These are phyloP conservation scores for Gymnocypris eckloni DNA, from an alignment of 2,797 vertebrate species.

Conservation along the genomic window DNA sequence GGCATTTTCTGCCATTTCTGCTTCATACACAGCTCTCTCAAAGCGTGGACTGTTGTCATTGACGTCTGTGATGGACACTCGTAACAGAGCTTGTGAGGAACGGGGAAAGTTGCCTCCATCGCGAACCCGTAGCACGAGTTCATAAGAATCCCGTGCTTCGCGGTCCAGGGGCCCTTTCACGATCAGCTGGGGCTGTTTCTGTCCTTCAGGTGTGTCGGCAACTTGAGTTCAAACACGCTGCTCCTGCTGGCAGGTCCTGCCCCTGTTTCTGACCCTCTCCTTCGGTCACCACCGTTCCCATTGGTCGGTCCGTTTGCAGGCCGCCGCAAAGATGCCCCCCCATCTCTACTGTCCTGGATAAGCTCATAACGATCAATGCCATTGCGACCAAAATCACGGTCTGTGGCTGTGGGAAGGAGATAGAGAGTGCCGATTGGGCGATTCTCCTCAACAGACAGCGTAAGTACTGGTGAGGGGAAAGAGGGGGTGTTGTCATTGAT, in stretches of 20 bases:
- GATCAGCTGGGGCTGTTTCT: conserved; percentile 96
- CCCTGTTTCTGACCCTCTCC: conserved; percentile 73
- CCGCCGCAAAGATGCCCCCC: conserved; percentile 63
- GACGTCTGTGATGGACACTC: conserved; percentile 95
- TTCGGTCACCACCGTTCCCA: conserved; percentile 71
- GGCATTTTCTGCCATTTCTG: conserved; percentile 93
- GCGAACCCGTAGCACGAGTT: conserved; percentile 90
- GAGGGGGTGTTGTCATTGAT: conserved; percentile 98
- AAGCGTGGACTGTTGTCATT: conserved; percentile 98
- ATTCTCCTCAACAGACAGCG: conserved; percentile 97
- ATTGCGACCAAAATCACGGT: conserved; percentile 94
- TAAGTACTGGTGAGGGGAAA: conserved; percentile 95
- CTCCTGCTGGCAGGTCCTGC: conserved; percentile 72
- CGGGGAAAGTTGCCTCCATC: conserved; percentile 92
- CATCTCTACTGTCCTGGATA: conserved; percentile 85
- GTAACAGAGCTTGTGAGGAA: conserved; percentile 92
- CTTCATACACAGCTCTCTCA: conserved; percentile 92
- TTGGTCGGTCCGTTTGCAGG: conserved; percentile 67
- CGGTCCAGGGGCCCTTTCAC: conserved; percentile 94
- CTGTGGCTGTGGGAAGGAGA: conserved; percentile 94
- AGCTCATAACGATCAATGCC: conserved; percentile 95
- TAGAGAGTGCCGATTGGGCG: conserved; percentile 95
- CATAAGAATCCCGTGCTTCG: conserved; percentile 92
- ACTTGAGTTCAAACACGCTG: conserved; percentile 96
- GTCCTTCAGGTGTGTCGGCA: conserved; percentile 94